Base-by-base conservation (phyloP, 2,888 invertebrate genomes). In the Helleia helle region DNA sequence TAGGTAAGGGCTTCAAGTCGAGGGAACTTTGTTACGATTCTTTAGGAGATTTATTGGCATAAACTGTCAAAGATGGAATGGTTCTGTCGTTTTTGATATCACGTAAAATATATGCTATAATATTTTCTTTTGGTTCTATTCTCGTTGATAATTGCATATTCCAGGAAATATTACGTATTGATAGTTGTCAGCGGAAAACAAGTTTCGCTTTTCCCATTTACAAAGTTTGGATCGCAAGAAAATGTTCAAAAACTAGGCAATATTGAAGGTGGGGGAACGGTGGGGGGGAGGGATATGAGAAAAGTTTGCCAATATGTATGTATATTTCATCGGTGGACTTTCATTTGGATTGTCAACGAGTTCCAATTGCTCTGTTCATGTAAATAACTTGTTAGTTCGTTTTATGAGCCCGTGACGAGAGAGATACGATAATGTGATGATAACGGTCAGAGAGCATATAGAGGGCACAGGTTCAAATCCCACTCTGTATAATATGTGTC, bases 251-350 rank as follows among this genome's bases (percentile, higher is more conserved):
- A 34, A 22, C 34, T 34, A 34, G 34, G 34, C 34, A 34, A 34
- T 34, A 34, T 34, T 26, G 36, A 39, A 6, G 17, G 36, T 37
- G 6, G 17, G 13, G 34, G 18, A 8, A 27, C 30, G 37, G 18
- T 38, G 46, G 26, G 41, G 28, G 41, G 37, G 41, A 49, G 52
- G 53, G 18, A 50, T 56, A 56, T 55, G 55, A 54, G 51, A 46
- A 49, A 55, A 54, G 43, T 56, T 56, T 40, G 27, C 38, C 51
- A 54, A 54, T 55, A 52, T 48, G 42, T 49, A 47, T 52, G 51
- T 55, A 52, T 52, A 49, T 50, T 52, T 50, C 48, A 44, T 50
- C 48, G 48, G 42, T 28, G 45, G 48, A 28, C 51, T 49, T 52
- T 51, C 51, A 46, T 51, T 49, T 49, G 40, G 42, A 44, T 45